Evolutionary conservation across 2,888 invertebrate species (phyloP).

Genomic region (Podotricha telesiphe): DNA sequence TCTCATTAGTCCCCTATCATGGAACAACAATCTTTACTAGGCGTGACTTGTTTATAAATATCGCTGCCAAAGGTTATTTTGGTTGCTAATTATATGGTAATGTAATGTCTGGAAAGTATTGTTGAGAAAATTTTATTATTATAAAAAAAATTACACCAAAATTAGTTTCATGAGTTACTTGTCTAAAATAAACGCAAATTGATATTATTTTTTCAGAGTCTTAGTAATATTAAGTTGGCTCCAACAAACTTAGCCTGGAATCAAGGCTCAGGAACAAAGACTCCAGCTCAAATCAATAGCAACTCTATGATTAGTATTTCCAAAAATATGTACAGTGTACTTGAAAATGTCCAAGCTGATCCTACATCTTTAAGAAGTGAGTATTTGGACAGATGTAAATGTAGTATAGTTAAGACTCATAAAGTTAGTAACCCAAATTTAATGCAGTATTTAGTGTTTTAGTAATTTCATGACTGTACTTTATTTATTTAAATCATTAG

Average conservation of each 20-base stretch:
- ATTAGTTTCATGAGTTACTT: too few relatives aligned
- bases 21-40: not conserved
- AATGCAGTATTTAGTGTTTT: not conserved
- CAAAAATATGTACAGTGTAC: constrained; percentile 69
- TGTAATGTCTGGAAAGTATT: not conserved
- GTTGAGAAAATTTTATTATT: not conserved
- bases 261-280: constrained; percentile 73
- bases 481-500: not conserved
- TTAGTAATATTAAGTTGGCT: constrained; percentile 70
- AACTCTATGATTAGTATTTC: constrained; percentile 67
- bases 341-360: constrained; percentile 68
- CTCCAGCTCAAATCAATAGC: constrained; percentile 57
- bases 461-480: not conserved
- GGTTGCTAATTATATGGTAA: not conserved
- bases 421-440: not conserved
- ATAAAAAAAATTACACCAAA: too few relatives aligned
- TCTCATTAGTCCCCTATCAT: not conserved
- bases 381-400: constrained; percentile 9
- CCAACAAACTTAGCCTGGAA: constrained; percentile 70
- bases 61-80: not conserved
- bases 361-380: constrained; percentile 68
- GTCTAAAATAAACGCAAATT: too few relatives aligned
- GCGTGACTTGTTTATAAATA: not conserved
- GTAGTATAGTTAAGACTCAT: not conserved
- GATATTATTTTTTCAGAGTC: constrained; percentile 55